Percentiles rank a stretch among this genome's conserved stretches.
Evolutionary conservation across 2,113 vertebrate genomes (phyloP).

Genomic region (Alces alces): DNA sequence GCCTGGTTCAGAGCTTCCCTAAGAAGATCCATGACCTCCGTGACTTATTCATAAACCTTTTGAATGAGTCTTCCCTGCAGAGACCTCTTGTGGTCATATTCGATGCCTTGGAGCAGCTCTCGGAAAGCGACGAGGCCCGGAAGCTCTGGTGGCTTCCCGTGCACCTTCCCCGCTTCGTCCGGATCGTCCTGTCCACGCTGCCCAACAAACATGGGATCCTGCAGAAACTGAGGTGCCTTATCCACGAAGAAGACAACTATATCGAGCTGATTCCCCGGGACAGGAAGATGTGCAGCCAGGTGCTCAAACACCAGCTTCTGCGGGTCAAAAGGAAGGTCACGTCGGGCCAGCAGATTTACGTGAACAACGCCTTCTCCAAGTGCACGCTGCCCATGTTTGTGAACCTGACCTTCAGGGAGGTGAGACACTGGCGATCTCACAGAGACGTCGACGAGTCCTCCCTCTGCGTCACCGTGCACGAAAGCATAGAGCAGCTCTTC

Average conservation of each 20-base stretch:
- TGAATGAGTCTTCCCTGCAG: constrained; percentile 94
- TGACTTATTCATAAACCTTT: constrained; percentile 93
- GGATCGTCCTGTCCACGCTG: constrained; percentile 95
- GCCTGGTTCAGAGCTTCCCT: constrained; percentile 94
- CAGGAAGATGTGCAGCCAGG: constrained; percentile 97
- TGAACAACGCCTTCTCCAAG: constrained; percentile 96
- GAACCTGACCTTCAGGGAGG: constrained; percentile 96
- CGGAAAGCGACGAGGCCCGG: constrained; percentile 92
- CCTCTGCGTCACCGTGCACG: constrained; percentile 94
- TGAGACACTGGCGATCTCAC: constrained; percentile 95
- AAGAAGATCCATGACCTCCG: constrained; percentile 97
- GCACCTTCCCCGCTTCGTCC: constrained; percentile 93
- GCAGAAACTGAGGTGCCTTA: constrained; percentile 93
- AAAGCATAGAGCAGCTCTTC: constrained; percentile 97
- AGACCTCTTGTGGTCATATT: constrained; percentile 94
- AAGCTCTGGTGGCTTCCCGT: constrained; percentile 98
- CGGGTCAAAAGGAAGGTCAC: constrained; percentile 96
- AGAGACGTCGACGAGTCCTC: constrained; percentile 97
- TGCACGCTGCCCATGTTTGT: constrained; percentile 99
- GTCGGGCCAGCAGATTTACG: constrained; percentile 98
- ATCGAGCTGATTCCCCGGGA: constrained; percentile 92
- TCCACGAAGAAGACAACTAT: constrained; percentile 92
- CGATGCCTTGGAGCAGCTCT: constrained; percentile 94
- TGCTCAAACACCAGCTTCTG: constrained; percentile 95
- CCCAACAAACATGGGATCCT: constrained; percentile 97